Conservation (phyloP, 2,888 invertebrate genomes). For the Eledona agricola region DNA sequence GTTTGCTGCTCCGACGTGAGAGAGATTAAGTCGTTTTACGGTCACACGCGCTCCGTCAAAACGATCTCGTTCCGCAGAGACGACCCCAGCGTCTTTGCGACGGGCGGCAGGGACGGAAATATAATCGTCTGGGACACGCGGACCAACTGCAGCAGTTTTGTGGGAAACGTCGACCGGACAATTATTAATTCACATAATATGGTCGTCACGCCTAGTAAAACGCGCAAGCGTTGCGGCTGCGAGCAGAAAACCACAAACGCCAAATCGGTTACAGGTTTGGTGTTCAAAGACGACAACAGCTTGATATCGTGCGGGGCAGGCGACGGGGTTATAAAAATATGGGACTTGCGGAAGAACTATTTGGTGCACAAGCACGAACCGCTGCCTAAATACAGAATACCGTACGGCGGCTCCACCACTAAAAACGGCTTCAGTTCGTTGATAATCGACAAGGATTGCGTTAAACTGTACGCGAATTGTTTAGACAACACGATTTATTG, state of each 20-base stretch:
- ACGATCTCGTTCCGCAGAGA: slow-evolving; percentile 77
- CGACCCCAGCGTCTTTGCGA: slow-evolving; percentile 81
- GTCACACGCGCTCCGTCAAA: slow-evolving; percentile 84
- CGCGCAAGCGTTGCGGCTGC: slow-evolving; percentile 43
- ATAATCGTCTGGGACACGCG: slow-evolving; percentile 87
- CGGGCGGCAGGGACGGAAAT: slow-evolving; percentile 86
- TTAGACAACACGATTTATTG: slow-evolving; percentile 88
- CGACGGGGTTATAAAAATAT: slow-evolving; percentile 83
- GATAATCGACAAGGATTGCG: slow-evolving; percentile 73
- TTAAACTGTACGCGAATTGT: slow-evolving; percentile 84
- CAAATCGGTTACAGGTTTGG: slow-evolving; percentile 83
- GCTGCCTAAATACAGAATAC: slow-evolving; percentile 74
- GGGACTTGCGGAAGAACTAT: slow-evolving; percentile 84
- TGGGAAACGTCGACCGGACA: slow-evolving; percentile 74
- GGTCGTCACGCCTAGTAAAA: slow-evolving; percentile 66
- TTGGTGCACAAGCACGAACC: slow-evolving; percentile 74
- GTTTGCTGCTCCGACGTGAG: slow-evolving; percentile 63
- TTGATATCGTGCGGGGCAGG: slow-evolving; percentile 87
- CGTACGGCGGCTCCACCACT: slow-evolving; percentile 77
- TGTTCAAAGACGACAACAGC: slow-evolving; percentile 81
- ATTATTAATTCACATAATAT: slow-evolving; percentile 73
- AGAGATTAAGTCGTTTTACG: slow-evolving; percentile 71
- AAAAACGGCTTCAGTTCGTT: slow-evolving; percentile 82
- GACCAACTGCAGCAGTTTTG: slow-evolving; percentile 60
- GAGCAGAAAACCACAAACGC: slow-evolving; percentile 62